A percentile compares a stretch with the other conserved stretches of the same genome.
Conservation (phyloP, 2,797 vertebrate genomes). For the Squalus acanthias region DNA sequence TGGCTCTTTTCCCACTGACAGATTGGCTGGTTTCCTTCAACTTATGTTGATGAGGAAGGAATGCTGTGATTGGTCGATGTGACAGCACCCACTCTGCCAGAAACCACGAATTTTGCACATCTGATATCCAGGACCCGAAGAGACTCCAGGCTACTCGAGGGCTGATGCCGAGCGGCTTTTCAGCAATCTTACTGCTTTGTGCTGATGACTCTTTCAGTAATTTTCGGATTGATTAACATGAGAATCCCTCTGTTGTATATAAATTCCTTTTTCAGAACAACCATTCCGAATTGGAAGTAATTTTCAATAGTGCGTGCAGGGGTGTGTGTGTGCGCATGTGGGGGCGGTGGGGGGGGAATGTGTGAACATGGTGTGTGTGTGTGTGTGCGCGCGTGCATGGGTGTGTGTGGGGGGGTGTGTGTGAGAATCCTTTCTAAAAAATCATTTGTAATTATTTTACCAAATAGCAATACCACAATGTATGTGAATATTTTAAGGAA, state of each 20-base stretch:
- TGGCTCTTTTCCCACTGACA: conserved; percentile 49
- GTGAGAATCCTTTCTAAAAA: conserved; percentile 43
- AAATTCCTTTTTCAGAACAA: conserved; percentile 3
- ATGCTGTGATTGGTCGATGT: conserved; percentile 61
- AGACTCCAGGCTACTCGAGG: conserved; percentile 46
- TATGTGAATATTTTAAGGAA: conserved; percentile 59
- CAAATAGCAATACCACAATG: conserved; percentile 47
- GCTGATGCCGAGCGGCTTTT: neutral
- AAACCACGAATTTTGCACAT: conserved; percentile 46
- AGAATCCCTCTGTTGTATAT: conserved; percentile 26
- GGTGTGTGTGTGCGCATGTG: neutral
- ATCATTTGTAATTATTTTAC: conserved; percentile 57
- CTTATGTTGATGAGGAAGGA: conserved; percentile 92
- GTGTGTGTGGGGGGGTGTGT: too few species aligned
- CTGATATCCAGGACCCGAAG: conserved; percentile 47
- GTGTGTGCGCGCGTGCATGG: neutral
- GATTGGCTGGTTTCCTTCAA: conserved; percentile 98
- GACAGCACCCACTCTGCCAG: conserved; percentile 37
- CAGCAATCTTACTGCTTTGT: neutral
- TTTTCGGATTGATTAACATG: neutral
- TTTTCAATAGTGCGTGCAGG: neutral
- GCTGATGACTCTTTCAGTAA: neutral
- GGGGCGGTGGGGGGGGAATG: neutral
- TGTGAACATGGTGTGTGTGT: neutral
- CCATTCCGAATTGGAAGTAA: neutral